phyloP scores from a whole-genome alignment of 2,797 vertebrate species.

The Muscicapa comitata region DNA sequence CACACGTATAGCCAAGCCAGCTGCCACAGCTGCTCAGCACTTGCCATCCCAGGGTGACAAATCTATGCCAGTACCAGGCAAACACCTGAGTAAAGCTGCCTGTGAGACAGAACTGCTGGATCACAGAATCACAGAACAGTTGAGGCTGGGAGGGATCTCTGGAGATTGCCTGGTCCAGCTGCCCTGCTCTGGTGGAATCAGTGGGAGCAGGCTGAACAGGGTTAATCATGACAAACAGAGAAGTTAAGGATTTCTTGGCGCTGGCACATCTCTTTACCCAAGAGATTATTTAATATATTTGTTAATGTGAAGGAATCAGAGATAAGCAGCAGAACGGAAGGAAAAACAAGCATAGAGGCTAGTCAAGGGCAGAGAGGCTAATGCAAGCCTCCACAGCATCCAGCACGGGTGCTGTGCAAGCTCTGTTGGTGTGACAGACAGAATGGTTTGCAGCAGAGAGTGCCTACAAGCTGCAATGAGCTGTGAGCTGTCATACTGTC shows the following conservation, averaged over 20 bases:
- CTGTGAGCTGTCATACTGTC: not conserved
- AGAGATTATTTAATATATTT: not conserved
- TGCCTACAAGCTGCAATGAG: not conserved
- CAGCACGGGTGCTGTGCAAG: not conserved
- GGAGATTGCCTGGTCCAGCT: not conserved
- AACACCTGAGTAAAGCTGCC: not conserved
- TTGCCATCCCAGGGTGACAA: not conserved
- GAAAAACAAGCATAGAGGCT: not conserved
- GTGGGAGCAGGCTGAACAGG: not conserved
- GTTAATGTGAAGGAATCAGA: not conserved
- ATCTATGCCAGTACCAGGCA: not conserved
- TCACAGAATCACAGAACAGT: not conserved
- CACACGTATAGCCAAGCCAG: not conserved
- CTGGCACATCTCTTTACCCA: not conserved
- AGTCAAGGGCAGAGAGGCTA: not conserved
- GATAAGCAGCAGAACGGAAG: not conserved
- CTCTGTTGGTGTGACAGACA: not conserved
- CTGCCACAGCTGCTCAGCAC: not conserved
- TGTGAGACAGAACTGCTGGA: not conserved
- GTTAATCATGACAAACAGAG: not conserved
- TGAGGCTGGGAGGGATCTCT: not conserved
- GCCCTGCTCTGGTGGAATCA: not conserved
- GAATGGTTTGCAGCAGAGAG: not conserved
- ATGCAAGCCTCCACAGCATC: not conserved
- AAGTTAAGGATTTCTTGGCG: not conserved